Base-by-base conservation (phyloP, 1,140 invertebrate genomes). In the Drosophila pseudoobscura region DNA sequence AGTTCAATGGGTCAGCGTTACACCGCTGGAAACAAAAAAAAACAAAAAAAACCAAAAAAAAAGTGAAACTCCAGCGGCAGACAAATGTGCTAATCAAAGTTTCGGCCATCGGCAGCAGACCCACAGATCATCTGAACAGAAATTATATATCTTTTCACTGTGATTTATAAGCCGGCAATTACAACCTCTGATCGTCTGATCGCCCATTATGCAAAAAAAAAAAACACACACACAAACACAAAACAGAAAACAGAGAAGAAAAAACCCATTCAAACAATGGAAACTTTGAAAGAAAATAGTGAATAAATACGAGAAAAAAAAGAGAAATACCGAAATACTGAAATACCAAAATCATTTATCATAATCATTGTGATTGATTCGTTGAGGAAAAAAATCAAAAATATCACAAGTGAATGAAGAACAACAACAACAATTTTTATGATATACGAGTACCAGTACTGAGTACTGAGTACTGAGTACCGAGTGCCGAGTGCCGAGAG, bases 301-400 rank as follows among this genome's bases (percentile, higher is more conserved):
- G 80, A 87, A 87, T 83, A 88, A 73, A 70, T 70, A 69, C 49
- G 35, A 13, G 11, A 5, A 13, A 39, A 39, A 39, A 39, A 39
- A 39, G 13, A 39, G 35, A 69, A 69, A 50, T 35, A n/a, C 63
- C 60, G 61, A 88, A 78, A 85, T 89, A 39, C 11, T 5, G 50
- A 69, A 70, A 50, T 35, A 15, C 66, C 60, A 58, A 88, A 80
- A 85, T 89, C 87, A 89, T 89, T 89, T 89, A 89, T 89, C 87
- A 89, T 89, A 89, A 89, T 89, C 87, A 89, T 82, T 82, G 78
- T 87, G 87, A 89, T 89, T 89, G 87, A 89, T 89, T 89, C 78
- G 87, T 89, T 85, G 78, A 66, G 35, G 5, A 39, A 89, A 88
- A 83, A 88, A 87, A 83, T 63, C 63, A 58, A 53, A 87, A 82